These are phyloP conservation scores for Parotocinclus haroldoi DNA, from an alignment of 2,797 vertebrate species.

Conservation along the genomic window DNA sequence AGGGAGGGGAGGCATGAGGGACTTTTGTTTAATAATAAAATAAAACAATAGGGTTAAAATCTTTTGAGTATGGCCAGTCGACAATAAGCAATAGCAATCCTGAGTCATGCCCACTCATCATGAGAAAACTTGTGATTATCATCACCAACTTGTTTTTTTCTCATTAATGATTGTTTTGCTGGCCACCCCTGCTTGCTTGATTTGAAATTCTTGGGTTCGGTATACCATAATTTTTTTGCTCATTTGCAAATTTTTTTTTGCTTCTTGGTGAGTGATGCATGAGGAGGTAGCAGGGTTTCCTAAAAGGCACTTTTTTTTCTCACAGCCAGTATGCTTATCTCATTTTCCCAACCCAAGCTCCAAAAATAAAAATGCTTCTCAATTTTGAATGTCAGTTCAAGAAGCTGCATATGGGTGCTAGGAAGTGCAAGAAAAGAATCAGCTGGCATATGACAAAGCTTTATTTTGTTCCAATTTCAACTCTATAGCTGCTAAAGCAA, in stretches of 20 bases:
- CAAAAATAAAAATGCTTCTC: neutral
- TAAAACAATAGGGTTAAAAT: too few species aligned
- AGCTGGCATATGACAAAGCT: slow-evolving; percentile 28
- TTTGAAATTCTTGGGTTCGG: neutral
- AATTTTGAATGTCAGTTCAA: slow-evolving; percentile 13
- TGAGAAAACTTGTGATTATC: too few species aligned
- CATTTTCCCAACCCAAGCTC: too few species aligned
- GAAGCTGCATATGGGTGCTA: slow-evolving; percentile 23
- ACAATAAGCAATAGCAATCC: too few species aligned
- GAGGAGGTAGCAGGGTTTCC: too few species aligned
- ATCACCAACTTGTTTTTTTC: too few species aligned
- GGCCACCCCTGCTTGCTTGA: neutral
- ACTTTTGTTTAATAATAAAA: too few species aligned
- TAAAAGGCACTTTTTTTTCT: too few species aligned
- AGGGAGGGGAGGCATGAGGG: neutral
- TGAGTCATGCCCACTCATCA: too few species aligned
- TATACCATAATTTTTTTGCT: neutral
- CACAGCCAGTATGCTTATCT: too few species aligned
- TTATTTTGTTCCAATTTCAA: slow-evolving; percentile 40
- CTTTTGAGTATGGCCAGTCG: neutral
- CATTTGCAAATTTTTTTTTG: neutral
- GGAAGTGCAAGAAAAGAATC: slow-evolving; percentile 10
- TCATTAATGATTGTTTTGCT: too few species aligned
- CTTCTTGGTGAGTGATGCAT: too few species aligned
- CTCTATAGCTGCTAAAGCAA: slow-evolving; percentile 41